phyloP scores from a whole-genome alignment of 2,888 invertebrate species.

The Tetanocera ferruginea region DNA sequence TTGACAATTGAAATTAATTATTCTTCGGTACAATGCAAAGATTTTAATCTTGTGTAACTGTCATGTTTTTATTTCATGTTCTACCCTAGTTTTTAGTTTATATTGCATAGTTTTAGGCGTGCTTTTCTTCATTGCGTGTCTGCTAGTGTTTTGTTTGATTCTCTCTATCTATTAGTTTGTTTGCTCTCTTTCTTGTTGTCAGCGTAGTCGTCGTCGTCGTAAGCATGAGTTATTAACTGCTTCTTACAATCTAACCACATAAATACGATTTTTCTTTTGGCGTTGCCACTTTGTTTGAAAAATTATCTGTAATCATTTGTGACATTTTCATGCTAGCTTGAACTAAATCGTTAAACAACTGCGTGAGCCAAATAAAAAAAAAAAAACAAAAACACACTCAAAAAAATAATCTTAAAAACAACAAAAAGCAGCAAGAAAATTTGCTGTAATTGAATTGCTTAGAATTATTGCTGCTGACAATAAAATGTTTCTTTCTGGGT shows the following conservation, averaged over 20 bases:
- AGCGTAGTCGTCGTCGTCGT: no score
- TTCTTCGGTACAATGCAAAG: not conserved
- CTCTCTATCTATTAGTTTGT: no score
- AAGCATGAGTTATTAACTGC: no score
- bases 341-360: not conserved
- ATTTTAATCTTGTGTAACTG: slow-evolving; percentile 4
- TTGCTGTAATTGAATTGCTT: not conserved
- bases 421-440: no score
- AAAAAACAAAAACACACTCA: no score
- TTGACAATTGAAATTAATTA: slow-evolving; percentile 15
- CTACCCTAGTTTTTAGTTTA: not conserved
- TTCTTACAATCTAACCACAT: no score
- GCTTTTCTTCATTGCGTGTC: not conserved
- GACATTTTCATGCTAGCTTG: not conserved
- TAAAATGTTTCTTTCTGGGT: not conserved
- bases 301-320: not conserved
- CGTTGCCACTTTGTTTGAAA: not conserved
- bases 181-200: no score
- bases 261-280: not conserved
- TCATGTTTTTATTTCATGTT: not conserved
- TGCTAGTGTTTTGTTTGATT: not conserved
- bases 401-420: no score
- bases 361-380: no score
- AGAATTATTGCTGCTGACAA: not conserved
- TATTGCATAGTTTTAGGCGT: not conserved